These are phyloP conservation scores for Chaunax sp. DNA, from an alignment of 2,797 vertebrate species.

Conservation along the genomic window DNA sequence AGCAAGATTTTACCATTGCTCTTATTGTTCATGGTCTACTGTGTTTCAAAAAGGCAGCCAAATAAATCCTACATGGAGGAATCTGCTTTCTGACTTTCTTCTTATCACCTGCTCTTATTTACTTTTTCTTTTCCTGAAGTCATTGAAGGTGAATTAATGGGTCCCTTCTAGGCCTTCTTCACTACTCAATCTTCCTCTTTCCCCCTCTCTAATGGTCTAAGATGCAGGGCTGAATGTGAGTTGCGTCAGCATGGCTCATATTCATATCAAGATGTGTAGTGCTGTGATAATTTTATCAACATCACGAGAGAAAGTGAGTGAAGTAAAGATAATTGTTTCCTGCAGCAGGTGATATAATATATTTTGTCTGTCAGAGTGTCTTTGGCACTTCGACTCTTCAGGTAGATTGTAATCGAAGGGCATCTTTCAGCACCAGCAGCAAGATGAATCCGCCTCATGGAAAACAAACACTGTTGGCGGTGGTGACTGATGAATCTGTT, in stretches of 20 bases:
- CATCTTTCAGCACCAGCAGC: no score
- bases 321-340: no score
- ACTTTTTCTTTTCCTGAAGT: conserved; percentile 41
- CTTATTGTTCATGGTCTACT: conserved; percentile 26
- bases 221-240: conserved; percentile 52
- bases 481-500: no score
- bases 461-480: no score
- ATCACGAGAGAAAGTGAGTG: no score
- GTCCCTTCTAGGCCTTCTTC: conserved; percentile 48
- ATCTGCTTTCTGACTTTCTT: conserved; percentile 30
- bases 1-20: conserved; percentile 20
- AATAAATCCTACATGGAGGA: conserved; percentile 41
- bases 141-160: conserved; percentile 73
- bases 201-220: conserved; percentile 51
- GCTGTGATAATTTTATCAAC: background rate
- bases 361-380: no score
- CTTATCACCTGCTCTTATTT: conserved; percentile 5
- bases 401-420: no score
- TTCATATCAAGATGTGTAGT: conserved; percentile 20
- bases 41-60: conserved; percentile 60
- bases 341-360: no score
- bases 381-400: no score
- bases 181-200: conserved; percentile 34
- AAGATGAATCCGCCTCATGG: no score
- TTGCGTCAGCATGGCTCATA: conserved; percentile 36